Percentiles rank a stretch among this genome's conserved stretches.
These are phyloP conservation scores for Pyrrhosoma nymphula DNA, from an alignment of 2,888 invertebrate genomes.

Conservation along the genomic window DNA sequence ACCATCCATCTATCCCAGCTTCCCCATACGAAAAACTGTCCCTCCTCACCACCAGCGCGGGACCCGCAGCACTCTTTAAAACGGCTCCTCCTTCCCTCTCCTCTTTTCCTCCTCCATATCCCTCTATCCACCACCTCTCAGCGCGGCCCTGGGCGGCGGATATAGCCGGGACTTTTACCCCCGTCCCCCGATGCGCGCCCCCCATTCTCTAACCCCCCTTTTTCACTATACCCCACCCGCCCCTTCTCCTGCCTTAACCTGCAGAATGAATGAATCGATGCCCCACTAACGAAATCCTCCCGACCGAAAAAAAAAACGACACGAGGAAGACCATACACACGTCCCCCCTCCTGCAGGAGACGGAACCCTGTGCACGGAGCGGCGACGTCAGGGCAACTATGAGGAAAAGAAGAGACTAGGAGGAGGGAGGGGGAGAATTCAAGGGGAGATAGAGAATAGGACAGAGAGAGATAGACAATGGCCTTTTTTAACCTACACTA, in stretches of 20 bases:
- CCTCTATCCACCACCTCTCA: not conserved
- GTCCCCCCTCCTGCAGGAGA: not conserved
- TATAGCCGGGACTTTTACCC: not conserved
- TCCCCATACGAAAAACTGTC: not conserved
- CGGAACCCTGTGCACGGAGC: not conserved
- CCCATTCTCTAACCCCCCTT: not conserved
- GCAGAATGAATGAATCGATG: slow-evolving; percentile 39
- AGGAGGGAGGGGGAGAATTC: not conserved
- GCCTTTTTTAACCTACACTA: no score
- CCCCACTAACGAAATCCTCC: slow-evolving; percentile 28
- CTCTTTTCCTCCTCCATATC: not conserved
- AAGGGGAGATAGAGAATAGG: not conserved
- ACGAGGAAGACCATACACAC: not conserved
- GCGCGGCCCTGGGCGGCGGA: not conserved
- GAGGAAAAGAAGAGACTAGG: not conserved
- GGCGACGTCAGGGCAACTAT: not conserved
- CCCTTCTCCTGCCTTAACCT: not conserved
- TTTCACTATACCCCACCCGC: not conserved
- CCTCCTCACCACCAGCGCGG: no score
- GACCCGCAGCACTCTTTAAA: not conserved
- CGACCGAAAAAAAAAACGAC: not conserved
- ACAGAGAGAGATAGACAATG: not conserved
- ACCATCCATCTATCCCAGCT: not conserved
- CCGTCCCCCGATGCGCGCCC: not conserved
- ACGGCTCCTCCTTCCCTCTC: not conserved